Evolutionary conservation across 2,797 vertebrate species (phyloP), one percentile per base, ranked within the genome.

Genomic region (Champsocephalus esox): DNA sequence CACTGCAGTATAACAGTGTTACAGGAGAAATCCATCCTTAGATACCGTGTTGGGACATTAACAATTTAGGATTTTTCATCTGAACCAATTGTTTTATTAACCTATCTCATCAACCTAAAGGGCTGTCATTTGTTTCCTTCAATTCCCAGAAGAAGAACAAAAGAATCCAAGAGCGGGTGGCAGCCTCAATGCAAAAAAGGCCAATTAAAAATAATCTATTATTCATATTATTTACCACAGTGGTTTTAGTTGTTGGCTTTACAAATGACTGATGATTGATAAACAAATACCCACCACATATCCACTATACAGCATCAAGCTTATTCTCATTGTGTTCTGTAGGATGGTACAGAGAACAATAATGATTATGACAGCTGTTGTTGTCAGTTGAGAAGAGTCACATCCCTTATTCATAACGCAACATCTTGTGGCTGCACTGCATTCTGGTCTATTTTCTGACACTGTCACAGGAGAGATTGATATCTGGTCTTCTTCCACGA

Each of bases 371-470:
- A 83, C 73, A 77, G 77, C 72, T 77, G 79, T 72, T 86, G 79
- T 74, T 87, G 71, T 84, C 57, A 74, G 75, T 61, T 51, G 54
- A 72, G 60, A 60, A 81, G 55, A 70, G 58, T 80, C 50, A 57
- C 80, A 82, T 80, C 83, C 63, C 60, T 84, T 81, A 84, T 86
- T 86, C 77, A 85, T 70, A 80, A 73, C 34, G 17, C 64, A 63
- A 55, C 63, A 67, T 82, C 63, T 67, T 66, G 65, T 70, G 67
- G 70, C 77, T 80, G 74, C 77, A 77, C 52, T 82, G 72, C 77
- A 77, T 83, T 81, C 73, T 80, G 83, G 75, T 73, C 81, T 85
- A 79, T 87, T 85, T 85, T 80, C 74, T 85, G 70, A 77, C 66
- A 67, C 65, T 84, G 79, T 79, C 80, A 73, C 48, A 9, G 12